These are phyloP conservation scores for Macrotis lagotis DNA, from an alignment of 2,113 vertebrate species.

Conservation along the genomic window DNA sequence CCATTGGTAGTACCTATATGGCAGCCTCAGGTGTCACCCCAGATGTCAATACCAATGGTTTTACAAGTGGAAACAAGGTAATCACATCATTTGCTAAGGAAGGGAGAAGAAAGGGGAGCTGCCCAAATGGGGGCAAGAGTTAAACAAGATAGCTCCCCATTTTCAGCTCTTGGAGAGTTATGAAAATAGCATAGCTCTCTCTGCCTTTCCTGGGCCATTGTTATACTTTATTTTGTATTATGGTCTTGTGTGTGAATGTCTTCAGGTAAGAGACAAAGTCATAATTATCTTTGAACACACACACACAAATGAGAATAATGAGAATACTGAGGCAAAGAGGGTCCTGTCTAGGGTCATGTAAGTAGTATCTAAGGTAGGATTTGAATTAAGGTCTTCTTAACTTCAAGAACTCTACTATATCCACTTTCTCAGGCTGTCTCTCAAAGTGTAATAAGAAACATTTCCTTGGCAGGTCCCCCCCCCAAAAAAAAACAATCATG, in stretches of 20 bases:
- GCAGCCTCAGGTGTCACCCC: conserved; percentile 94
- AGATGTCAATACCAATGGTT: conserved; percentile 85
- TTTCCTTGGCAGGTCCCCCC: neutral
- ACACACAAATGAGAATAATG: too few relatives aligned
- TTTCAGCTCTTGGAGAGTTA: neutral
- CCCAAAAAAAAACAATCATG: too few relatives aligned
- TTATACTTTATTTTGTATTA: neutral
- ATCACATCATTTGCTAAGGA: neutral
- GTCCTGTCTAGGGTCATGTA: neutral
- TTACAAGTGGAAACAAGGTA: conserved; percentile 87
- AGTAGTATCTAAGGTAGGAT: too few relatives aligned
- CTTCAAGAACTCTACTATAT: too few relatives aligned
- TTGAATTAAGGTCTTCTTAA: too few relatives aligned
- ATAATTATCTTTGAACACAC: neutral
- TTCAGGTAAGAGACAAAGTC: neutral
- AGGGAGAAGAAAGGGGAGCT: too few relatives aligned
- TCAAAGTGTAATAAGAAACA: too few relatives aligned
- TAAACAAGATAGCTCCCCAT: neutral
- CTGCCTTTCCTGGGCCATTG: neutral
- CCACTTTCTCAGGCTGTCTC: too few relatives aligned
- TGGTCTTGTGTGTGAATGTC: neutral
- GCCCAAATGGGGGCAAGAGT: neutral
- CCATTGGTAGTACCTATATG: conserved; percentile 98
- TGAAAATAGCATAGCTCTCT: neutral
- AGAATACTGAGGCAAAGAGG: neutral